Evolutionary conservation across 2,113 vertebrate species (phyloP).

Genomic region (Oophaga pumilio): DNA sequence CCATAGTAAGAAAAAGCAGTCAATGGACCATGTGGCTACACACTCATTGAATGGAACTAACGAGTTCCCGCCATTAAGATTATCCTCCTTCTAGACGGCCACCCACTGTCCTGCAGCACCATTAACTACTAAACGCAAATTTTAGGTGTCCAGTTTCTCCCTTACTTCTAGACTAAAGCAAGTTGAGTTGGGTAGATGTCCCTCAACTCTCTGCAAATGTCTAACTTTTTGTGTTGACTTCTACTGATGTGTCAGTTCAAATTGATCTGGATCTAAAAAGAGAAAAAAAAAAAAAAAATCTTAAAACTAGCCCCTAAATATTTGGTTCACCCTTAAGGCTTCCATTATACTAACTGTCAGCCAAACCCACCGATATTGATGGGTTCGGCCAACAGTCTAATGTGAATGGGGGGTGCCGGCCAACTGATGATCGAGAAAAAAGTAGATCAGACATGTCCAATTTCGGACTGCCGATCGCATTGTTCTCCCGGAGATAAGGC

Average conservation of each 20-base stretch:
- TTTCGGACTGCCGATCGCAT: too few relatives aligned
- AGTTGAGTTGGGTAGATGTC: background rate
- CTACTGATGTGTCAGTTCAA: background rate
- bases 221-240: too few relatives aligned
- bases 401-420: too few relatives aligned
- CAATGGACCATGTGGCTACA: background rate
- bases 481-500: too few relatives aligned
- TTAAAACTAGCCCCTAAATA: too few relatives aligned
- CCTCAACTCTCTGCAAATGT: background rate
- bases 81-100: background rate
- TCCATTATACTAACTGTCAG: too few relatives aligned
- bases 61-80: background rate
- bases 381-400: too few relatives aligned
- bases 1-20: background rate
- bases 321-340: too few relatives aligned
- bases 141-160: background rate
- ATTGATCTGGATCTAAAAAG: background rate
- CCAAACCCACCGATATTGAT: too few relatives aligned
- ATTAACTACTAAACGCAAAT: background rate
- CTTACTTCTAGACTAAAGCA: background rate
- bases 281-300: too few relatives aligned
- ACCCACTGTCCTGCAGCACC: background rate
- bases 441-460: too few relatives aligned
- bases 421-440: too few relatives aligned
- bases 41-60: background rate